Evolutionary conservation across 2,113 vertebrate species (phyloP).

Genomic region (Calcarius ornatus): DNA sequence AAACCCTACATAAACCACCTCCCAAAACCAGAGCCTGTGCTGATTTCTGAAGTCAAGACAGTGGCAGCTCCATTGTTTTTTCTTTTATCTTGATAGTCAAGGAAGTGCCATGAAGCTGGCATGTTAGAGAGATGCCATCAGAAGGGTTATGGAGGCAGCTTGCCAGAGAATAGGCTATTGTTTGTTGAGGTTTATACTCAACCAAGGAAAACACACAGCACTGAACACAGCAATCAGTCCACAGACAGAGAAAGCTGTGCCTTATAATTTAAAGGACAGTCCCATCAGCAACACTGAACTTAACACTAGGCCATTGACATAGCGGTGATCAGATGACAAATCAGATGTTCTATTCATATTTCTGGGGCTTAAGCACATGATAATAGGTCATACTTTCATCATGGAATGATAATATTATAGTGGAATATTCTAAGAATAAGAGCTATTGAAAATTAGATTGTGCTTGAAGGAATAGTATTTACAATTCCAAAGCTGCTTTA

Average conservation of each 20-base stretch:
- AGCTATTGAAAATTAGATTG: neutral
- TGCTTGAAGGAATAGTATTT: neutral
- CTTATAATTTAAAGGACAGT: neutral
- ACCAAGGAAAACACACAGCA: neutral
- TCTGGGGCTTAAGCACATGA: neutral
- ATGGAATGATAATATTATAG: neutral
- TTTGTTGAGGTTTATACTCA: neutral
- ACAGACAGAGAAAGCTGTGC: neutral
- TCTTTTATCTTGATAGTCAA: neutral
- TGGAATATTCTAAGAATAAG: neutral
- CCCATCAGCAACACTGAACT: neutral
- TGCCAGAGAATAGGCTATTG: rapidly evolving
- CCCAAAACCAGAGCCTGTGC: rapidly evolving
- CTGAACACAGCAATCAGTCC: neutral
- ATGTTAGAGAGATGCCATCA: neutral
- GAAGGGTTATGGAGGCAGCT: neutral
- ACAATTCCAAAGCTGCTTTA: neutral
- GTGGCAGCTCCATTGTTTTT: neutral
- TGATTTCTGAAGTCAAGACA: neutral
- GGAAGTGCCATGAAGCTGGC: neutral
- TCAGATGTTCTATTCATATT: neutral
- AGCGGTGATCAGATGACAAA: neutral
- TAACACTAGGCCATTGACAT: neutral
- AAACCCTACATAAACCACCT: neutral
- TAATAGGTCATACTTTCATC: neutral